Conservation (phyloP, 1,140 invertebrate species). For the Drosophila paulistorum region DNA sequence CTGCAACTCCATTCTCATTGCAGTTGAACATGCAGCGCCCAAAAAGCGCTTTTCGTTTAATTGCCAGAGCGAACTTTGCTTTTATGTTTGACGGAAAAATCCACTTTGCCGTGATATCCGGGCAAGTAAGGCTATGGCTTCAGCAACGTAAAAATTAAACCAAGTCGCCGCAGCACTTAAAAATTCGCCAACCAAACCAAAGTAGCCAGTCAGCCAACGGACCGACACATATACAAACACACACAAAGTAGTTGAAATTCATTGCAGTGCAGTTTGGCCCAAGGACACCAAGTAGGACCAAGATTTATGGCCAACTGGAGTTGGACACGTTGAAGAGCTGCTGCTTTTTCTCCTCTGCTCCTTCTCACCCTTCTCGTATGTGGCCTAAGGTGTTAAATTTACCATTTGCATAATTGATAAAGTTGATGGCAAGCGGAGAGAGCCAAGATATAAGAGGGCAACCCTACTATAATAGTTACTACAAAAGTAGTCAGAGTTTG, state of each 20-base stretch:
- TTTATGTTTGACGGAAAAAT: conserved; percentile 80
- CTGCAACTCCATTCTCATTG: conserved; percentile 11
- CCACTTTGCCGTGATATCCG: conserved; percentile 78
- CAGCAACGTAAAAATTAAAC: conserved; percentile 61
- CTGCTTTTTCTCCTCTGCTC: neutral
- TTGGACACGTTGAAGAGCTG: conserved; percentile 15
- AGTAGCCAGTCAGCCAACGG: neutral
- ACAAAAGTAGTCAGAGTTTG: neutral
- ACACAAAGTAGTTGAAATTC: conserved; percentile 72
- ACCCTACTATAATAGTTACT: conserved; percentile 2
- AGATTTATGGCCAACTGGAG: conserved; percentile 62
- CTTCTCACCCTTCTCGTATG: conserved; percentile 30
- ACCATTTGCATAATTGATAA: conserved; percentile 78
- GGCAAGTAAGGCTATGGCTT: conserved; percentile 19
- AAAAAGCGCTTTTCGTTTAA: conserved; percentile 37
- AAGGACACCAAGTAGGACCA: conserved; percentile 31
- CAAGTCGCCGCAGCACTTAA: conserved; percentile 48
- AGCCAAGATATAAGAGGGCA: conserved; percentile 14
- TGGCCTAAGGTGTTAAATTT: conserved; percentile 74
- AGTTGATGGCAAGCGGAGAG: conserved; percentile 42
- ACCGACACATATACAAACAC: conserved; percentile 23
- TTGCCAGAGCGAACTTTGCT: conserved; percentile 61
- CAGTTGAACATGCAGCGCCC: conserved; percentile 33
- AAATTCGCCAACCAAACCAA: conserved; percentile 42
- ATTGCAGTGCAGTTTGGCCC: conserved; percentile 44